Evolutionary conservation across 2,888 invertebrate species (phyloP), one percentile per base, ranked within the genome.

Genomic region (Drosophila ezoana): DNA sequence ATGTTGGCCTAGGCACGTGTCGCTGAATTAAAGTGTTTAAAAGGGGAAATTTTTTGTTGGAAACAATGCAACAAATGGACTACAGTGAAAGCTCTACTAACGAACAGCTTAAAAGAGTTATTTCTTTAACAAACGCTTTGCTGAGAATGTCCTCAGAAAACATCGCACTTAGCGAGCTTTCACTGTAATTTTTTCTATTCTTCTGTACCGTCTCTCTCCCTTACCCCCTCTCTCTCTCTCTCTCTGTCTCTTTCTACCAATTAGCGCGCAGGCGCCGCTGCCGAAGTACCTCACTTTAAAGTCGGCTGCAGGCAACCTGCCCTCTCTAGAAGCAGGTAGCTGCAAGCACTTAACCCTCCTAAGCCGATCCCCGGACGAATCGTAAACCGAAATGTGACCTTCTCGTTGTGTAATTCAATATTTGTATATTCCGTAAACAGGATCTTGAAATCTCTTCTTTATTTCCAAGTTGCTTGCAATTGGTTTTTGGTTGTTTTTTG

Each of bases 371-470:
- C 47, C 47, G 49, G 33, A 37, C 33, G 8, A 28, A 54, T 3
- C 41, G 41, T 5, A 16, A 68, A 64, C 61, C 35, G 66, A 72
- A 72, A 57, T 57, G 43, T 58, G 68, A 69, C 61, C 72, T 72
- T 68, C 63, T 63, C 60, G 32, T 56, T 80, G 69, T 68, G 83
- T 84, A 83, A 83, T 81, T 81, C 79, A 84, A 83, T 83, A 83
- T 84, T 85, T 75, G 68, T 72, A n/a, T 70, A 40, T 73, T 67
- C 62, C 23, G 44, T 72, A 70, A 79, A 79, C 82, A 81, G 81
- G 82, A 82, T 82, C 72, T 69, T 75, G 20, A 56, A 48, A 54
- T 52, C 47, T 67, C 52, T 63, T 57, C 47, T 74, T 62, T 64
- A 57, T 43, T 51, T 51, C 58, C 14, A 32, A 48, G 51, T 74